Base-by-base conservation (phyloP, 2,888 invertebrate genomes). In the Venusia cambrica region DNA sequence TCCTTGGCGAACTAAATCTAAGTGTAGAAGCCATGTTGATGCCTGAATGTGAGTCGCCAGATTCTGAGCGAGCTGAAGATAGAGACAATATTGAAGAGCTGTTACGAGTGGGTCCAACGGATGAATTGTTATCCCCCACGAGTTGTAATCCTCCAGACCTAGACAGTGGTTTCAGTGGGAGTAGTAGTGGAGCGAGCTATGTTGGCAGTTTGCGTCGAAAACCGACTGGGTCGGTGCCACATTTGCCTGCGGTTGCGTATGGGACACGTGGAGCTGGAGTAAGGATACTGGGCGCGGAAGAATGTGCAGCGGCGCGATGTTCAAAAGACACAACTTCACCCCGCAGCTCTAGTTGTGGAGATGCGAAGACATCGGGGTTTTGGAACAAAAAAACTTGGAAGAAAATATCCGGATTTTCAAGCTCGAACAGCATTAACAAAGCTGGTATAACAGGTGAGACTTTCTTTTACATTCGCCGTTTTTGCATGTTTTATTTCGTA, bases 21-120 rank as follows among this genome's bases (percentile, higher is more conserved):
- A 94, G 95, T 54, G 94, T 94, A 21, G 96, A 96, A 80, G 95
- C 94, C 22, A 95, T 96, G 95, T 78, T 96, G 49, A 96, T 96
- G 96, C 96, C 95, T 7, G 91, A 92, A 61, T 90, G 90, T 45
- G 90, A 89, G 78, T 91, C 89, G 50, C 90, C 88, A 51, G 89
- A 89, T 69, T 91, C 90, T 27, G 91, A 91, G 68, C 89, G 91
- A 58, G 90, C 89, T 37, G 90, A 90, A 62, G 89, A 88, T 48
- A 88, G 88, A 62, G 90, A 90, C 63, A 90, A 89, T 62, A 84
- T 90, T 46, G 89, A 90, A 56, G 92, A 93, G 65, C 74, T 93
- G 50, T 75, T 94, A 52, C 88, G 91, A 45, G 91, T 92, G 42
- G 91, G 91, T 35, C 92, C 92, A 9, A 92, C 92, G 2, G 93